Percentiles rank a stretch among this genome's conserved stretches.
phyloP scores from a whole-genome alignment of 2,113 vertebrate genomes.

The Petaurus breviceps region DNA sequence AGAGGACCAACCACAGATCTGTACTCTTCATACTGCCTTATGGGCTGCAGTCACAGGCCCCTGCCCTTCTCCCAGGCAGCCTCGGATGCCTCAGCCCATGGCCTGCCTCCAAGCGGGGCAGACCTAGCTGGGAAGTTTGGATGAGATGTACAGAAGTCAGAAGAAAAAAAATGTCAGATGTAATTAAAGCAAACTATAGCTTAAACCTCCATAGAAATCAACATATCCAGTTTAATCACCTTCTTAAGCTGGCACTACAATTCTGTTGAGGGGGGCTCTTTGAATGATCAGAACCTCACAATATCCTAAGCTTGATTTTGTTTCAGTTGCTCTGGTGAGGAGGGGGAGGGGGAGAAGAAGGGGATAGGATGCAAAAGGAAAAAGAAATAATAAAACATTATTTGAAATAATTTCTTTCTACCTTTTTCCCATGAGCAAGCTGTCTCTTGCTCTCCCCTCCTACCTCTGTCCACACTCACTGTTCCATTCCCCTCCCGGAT shows the following conservation, averaged over 20 bases:
- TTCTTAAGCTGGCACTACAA: constrained; percentile 62
- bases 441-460: background rate
- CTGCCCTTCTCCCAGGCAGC: background rate
- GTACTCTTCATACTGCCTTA: background rate
- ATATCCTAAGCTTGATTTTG: constrained; percentile 64
- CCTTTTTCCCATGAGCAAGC: constrained; percentile 14
- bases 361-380: constrained; percentile 20
- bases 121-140: constrained; percentile 34
- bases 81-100: background rate
- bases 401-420: constrained; percentile 52
- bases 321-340: constrained; percentile 57
- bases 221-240: constrained; percentile 72
- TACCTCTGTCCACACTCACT: background rate
- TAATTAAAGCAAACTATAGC: constrained; percentile 73
- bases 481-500: constrained; percentile 59
- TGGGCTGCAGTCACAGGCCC: background rate
- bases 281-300: constrained; percentile 51
- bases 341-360: background rate
- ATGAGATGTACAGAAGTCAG: constrained; percentile 43
- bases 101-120: constrained; percentile 23
- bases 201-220: constrained; percentile 72
- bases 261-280: constrained; percentile 57
- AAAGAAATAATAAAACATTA: constrained; percentile 63
- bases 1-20: background rate
- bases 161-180: constrained; percentile 74